Evolutionary conservation across 2,797 vertebrate genomes (phyloP).

Genomic region (Falco berigora): DNA sequence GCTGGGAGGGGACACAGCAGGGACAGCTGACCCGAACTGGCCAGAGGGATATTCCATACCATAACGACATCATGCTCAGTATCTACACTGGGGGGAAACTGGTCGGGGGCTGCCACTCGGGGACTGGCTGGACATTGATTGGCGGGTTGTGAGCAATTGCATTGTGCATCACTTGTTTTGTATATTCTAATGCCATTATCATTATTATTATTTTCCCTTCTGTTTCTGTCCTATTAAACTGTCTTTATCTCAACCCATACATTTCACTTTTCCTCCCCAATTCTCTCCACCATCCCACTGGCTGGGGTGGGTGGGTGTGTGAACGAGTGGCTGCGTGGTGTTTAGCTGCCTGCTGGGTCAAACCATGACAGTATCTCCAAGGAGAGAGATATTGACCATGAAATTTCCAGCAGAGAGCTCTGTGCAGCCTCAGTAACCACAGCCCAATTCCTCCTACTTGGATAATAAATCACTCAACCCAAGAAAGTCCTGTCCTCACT

Average conservation of each 20-base stretch:
- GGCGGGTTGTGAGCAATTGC: background rate
- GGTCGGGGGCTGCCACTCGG: background rate
- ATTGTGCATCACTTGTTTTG: background rate
- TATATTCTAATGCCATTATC: background rate
- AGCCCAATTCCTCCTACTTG: background rate
- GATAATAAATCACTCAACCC: background rate
- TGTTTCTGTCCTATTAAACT: background rate
- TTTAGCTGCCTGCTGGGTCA: background rate
- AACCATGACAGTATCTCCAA: background rate
- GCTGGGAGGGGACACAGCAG: background rate
- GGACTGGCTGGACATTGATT: background rate
- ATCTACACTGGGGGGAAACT: background rate
- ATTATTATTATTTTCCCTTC: background rate
- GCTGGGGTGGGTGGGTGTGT: background rate
- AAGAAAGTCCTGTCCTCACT: background rate
- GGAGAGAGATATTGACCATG: background rate
- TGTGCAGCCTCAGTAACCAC: background rate
- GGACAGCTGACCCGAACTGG: background rate
- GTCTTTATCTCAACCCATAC: background rate
- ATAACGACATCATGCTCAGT: background rate
- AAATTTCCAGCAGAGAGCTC: background rate
- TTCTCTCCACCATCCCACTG: background rate
- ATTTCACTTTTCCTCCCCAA: background rate
- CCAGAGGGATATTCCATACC: background rate
- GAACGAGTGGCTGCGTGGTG: background rate